Base-by-base conservation (phyloP, 2,888 invertebrate genomes). In the Podotricha telesiphe region DNA sequence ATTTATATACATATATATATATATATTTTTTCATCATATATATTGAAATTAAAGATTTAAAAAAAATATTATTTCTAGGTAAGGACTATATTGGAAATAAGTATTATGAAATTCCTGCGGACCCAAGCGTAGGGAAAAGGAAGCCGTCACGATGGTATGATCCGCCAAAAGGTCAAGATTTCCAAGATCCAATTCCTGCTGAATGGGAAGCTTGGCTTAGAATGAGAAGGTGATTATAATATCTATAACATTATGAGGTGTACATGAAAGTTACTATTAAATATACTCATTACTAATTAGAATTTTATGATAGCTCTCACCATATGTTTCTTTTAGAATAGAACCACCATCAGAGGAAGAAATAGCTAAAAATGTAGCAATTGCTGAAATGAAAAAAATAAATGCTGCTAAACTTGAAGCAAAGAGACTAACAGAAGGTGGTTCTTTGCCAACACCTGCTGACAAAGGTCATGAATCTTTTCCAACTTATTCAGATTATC, bases 151-250 rank as follows among this genome's bases (percentile, higher is more conserved):
- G 97, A 62, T 97, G 96, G 95, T 97, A 96, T 86, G 95, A 94
- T 73, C 96, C 97, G 0, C 86, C 91, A 0, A 89, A 93, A 55
- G 94, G 94, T 19, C 92, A 93, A 51, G 94, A 95, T 70, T 96
- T 96, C 77, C 94, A 95, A 73, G 95, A 96, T 80, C 96, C 96
- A 79, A 81, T 97, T 77, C 96, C 98, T 0, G 94, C 96, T 0
- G 98, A 98, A 87, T 98, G 98, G 98, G 97, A 97, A 82, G 93
- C 97, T 8, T 98, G 98, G 98, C 87, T 98, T 58, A 92, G 98
- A 75, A 94, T 94, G 75, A 88, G 95, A 76, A 93, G 95, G 86
- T 94, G 85, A 53, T 53, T 15, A 8, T 45, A 58, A 20, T 42
- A 42, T 20, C 13, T 8, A 40, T 58, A 58, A 1, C 0, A 19